phyloP scores from a whole-genome alignment of 1,140 invertebrate species.

The Laupala kohalensis region DNA sequence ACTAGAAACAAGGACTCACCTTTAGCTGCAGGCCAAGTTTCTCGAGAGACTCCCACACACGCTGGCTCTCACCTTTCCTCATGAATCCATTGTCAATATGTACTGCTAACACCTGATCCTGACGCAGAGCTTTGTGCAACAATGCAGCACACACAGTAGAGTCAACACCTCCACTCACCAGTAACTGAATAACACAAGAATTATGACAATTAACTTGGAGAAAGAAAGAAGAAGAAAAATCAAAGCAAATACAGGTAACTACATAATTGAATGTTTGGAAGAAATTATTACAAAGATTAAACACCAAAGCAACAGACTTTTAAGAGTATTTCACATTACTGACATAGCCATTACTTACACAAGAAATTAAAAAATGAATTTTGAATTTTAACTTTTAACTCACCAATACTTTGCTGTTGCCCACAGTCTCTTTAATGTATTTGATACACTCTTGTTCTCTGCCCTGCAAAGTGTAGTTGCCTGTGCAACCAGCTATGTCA shows the following conservation, averaged over 20 bases:
- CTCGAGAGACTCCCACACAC: slow-evolving; percentile 73
- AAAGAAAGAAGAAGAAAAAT: not conserved
- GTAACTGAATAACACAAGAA: too few species aligned
- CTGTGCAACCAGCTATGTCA: slow-evolving; percentile 73
- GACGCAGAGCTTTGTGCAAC: slow-evolving; percentile 72
- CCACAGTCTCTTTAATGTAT: slow-evolving; percentile 82
- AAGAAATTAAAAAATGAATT: not conserved
- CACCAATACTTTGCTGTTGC: slow-evolving; percentile 86
- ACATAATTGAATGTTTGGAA: not conserved
- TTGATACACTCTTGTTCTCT: slow-evolving; percentile 86
- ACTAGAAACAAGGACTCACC: too few species aligned
- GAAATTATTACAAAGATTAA: not conserved
- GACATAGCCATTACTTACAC: not conserved
- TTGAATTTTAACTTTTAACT: slow-evolving; percentile 27
- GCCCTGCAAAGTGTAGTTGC: slow-evolving; percentile 77
- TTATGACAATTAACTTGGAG: too few species aligned
- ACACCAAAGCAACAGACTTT: not conserved
- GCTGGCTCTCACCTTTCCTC: slow-evolving; percentile 85
- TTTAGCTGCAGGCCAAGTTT: slow-evolving; percentile 78
- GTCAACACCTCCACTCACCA: slow-evolving; percentile 95
- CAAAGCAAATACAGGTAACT: not conserved
- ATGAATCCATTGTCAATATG: slow-evolving; percentile 99
- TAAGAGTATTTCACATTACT: not conserved
- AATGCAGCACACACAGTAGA: slow-evolving; percentile 96
- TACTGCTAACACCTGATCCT: slow-evolving; percentile 87